Conservation (phyloP, 2,797 vertebrate species). For the Pelobates cultripes region DNA sequence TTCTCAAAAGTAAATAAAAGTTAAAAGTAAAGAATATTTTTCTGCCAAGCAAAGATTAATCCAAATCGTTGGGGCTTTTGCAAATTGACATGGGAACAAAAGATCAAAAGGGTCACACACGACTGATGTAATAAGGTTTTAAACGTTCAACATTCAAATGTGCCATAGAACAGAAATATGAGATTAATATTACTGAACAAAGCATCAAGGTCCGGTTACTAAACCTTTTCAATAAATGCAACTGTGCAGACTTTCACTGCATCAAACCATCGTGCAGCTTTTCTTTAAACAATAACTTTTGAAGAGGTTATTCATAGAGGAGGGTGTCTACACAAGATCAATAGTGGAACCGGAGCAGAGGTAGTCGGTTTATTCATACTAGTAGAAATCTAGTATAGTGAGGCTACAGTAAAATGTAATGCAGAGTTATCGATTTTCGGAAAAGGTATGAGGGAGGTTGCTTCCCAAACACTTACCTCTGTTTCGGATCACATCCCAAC, state of each 20-base stretch:
- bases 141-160: not conserved
- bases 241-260: conserved; percentile 1
- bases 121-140: not conserved
- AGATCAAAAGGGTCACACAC: no score
- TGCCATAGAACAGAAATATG: not conserved
- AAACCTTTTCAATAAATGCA: not conserved
- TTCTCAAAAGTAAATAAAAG: no score
- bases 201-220: not conserved
- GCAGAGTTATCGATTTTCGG: conserved; percentile 1
- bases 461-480: not conserved
- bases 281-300: not conserved
- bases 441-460: not conserved
- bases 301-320: not conserved
- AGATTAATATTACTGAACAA: not conserved
- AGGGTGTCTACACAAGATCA: conserved; percentile 5
- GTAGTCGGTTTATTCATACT: not conserved
- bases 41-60: no score
- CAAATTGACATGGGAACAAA: no score
- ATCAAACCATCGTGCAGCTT: not conserved
- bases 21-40: no score
- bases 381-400: not conserved
- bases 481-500: conserved; percentile 9
- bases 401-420: not conserved
- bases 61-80: no score
- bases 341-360: not conserved